Evolutionary conservation across 2,113 vertebrate genomes (phyloP), one percentile per base, ranked within the genome.

Genomic region (Piliocolobus tephrosceles): DNA sequence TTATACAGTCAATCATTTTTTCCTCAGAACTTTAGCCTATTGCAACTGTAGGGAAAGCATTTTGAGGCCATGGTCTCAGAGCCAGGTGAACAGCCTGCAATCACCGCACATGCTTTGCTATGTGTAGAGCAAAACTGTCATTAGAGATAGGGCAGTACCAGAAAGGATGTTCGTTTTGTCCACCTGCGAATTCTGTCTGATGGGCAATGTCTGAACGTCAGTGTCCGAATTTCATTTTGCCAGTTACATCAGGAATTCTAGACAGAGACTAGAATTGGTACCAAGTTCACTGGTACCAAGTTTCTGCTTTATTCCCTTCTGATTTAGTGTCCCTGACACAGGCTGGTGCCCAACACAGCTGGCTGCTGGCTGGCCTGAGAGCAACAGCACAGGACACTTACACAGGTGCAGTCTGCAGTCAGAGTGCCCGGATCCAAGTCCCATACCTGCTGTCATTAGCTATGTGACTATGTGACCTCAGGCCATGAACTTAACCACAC

Each of bases 321-420:
- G 16, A 82, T 6, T 85, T 23, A 11, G 0, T 47, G 11, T 47
- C 32, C 45, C 61, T 93, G 11, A 18, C 30, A 9, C 2, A 73
- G 35, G 11, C n/a, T 18, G 50, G 16, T 30, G 4, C 32, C 68
- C 3, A 0, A 27, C 27, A 64, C 20, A 11, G 9, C 10, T 25
- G 35, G 47, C 38, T 7, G 32, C 38, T 7, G 32, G 45, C 43
- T 18, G 23, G 50, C 57, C 57, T 10, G 6, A 22, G 10, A 64
- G 75, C 13, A 0, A 32, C 27, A 38, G 20, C 38, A 16, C 70
- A 32, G n/a, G 61, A 20, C 3, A 23, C 18, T 35, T 55, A 50
- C 3, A 0, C 61, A 20, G 32, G 7, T 5, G 4, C 30, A 8
- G 0, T 27, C 47, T 20, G 4, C 3, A 4, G 35, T n/a, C 83